Evolutionary conservation across 37 sponge, comb jelly and placozoan species (phyloP).

Genomic region (Ianthella basta): DNA sequence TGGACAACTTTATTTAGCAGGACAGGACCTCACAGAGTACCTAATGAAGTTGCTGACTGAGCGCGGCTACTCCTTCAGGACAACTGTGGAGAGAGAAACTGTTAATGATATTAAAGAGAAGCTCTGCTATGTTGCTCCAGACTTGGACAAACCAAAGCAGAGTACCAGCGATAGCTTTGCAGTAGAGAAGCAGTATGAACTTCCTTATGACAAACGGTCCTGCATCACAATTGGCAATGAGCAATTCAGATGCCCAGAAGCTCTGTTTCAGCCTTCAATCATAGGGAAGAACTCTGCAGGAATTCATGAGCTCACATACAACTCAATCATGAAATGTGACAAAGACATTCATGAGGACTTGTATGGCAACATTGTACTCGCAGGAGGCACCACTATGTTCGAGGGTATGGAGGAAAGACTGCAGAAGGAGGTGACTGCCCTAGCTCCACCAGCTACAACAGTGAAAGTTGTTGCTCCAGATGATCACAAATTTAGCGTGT

Average conservation of each 20-base stretch:
- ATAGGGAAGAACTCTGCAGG: conserved; percentile 44
- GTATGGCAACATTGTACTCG: conserved; percentile 49
- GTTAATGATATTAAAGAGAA: conserved; percentile 76
- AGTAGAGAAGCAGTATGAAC: conserved; percentile 36
- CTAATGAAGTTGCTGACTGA: conserved; percentile 74
- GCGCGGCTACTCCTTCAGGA: conserved; percentile 75
- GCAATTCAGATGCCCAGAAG: conserved; percentile 48
- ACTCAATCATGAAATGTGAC: conserved; percentile 51
- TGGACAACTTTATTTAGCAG: conserved; percentile 69
- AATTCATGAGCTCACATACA: conserved; percentile 44
- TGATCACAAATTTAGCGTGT: conserved; percentile 68
- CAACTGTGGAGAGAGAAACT: conserved; percentile 72
- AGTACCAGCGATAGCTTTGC: background rate
- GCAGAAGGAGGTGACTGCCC: conserved; percentile 64
- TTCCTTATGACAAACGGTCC: conserved; percentile 50
- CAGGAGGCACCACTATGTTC: conserved; percentile 77
- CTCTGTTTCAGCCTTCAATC: conserved; percentile 52
- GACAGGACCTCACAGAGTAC: conserved; percentile 72
- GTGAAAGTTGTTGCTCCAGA: conserved; percentile 67
- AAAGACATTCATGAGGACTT: conserved; percentile 38
- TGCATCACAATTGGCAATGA: conserved; percentile 76
- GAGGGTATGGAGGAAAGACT: conserved; percentile 65
- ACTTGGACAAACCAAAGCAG: conserved; percentile 52
- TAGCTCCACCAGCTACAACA: conserved; percentile 69
- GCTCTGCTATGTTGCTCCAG: conserved; percentile 60